A percentile compares a stretch with the other conserved stretches of the same genome.
These are phyloP conservation scores for Lophochroa leadbeateri DNA, from an alignment of 2,113 vertebrate species.

Conservation along the genomic window DNA sequence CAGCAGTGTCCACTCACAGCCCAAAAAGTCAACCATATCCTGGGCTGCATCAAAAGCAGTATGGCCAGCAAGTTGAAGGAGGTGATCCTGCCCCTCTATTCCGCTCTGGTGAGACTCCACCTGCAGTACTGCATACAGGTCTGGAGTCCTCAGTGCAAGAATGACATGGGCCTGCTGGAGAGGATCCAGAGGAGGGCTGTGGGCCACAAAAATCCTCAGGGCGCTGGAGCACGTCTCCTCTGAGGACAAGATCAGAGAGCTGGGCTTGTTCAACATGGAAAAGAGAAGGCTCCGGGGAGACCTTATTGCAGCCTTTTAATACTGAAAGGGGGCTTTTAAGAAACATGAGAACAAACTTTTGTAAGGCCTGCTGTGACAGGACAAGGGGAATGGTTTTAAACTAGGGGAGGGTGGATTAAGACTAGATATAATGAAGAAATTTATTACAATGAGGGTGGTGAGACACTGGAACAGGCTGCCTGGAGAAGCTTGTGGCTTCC, in stretches of 20 bases:
- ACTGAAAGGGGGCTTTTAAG: too few relatives aligned
- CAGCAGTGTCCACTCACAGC: not conserved
- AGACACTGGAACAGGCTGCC: not conserved
- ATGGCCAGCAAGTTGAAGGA: not conserved
- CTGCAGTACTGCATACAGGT: not conserved
- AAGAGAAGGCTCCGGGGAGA: rapidly evolving
- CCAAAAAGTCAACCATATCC: not conserved
- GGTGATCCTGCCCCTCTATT: not conserved
- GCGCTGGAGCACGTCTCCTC: not conserved
- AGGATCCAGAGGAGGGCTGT: not conserved
- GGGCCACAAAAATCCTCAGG: not conserved
- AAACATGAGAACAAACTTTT: not conserved
- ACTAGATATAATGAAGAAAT: not conserved
- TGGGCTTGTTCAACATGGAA: not conserved
- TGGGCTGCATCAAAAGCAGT: not conserved
- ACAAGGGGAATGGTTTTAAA: not conserved
- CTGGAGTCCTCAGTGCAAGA: not conserved
- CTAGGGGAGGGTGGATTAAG: not conserved
- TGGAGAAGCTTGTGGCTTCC: not conserved
- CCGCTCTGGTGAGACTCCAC: not conserved
- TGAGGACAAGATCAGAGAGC: not conserved
- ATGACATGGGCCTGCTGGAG: not conserved
- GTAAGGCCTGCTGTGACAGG: not conserved
- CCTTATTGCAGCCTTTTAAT: rapidly evolving
- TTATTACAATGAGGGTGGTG: not conserved